phyloP scores from a whole-genome alignment of 1,140 invertebrate species.

The Cheumatopsyche charites region DNA sequence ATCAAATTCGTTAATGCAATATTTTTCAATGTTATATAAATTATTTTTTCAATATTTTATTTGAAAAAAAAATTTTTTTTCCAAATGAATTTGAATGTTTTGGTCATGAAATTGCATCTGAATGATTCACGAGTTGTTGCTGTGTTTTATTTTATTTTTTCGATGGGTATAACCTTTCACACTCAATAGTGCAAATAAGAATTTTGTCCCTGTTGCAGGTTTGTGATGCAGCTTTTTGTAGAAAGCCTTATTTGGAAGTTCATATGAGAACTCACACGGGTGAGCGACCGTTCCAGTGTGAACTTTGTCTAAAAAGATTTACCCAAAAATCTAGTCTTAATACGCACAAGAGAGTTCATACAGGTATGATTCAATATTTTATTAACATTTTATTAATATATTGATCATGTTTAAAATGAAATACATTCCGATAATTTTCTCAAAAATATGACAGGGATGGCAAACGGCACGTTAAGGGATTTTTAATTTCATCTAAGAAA shows the following conservation, averaged over 20 bases:
- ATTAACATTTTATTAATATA: background rate
- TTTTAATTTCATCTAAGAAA: too few relatives aligned
- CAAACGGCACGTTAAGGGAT: background rate
- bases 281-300: conserved; percentile 72
- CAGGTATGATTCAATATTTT: conserved; percentile 54
- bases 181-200: background rate
- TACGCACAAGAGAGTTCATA: conserved; percentile 76
- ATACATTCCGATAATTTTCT: background rate
- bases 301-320: conserved; percentile 67
- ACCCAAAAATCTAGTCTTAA: conserved; percentile 71
- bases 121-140: too few relatives aligned
- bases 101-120: conserved; percentile 24
- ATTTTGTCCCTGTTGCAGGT: conserved; percentile 50
- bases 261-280: conserved; percentile 55
- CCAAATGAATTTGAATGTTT: background rate
- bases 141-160: background rate
- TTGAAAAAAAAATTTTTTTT: conserved; percentile 8
- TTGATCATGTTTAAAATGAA: background rate
- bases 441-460: conserved; percentile 5
- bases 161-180: background rate
- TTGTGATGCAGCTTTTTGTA: conserved; percentile 69
- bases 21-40: too few relatives aligned
- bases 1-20: too few relatives aligned
- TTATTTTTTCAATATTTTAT: too few relatives aligned
- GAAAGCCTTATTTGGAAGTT: conserved; percentile 69